Evolutionary conservation across 2,888 invertebrate species (phyloP).

Genomic region (Caenorhabditis imperialis): DNA sequence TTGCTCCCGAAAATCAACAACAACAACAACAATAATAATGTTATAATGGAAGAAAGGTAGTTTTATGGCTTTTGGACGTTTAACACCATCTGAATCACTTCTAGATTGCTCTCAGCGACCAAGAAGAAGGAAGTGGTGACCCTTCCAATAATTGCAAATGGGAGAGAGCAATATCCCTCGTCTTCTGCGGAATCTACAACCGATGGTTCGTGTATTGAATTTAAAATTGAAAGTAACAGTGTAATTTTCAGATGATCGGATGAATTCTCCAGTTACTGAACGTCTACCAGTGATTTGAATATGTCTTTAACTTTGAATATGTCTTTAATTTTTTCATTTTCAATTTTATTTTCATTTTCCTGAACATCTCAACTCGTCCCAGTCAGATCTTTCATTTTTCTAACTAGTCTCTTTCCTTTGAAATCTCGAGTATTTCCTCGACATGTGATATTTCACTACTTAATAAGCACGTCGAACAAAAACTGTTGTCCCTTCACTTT

Average conservation of each 20-base stretch:
- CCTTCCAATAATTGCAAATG: slow-evolving; percentile 45
- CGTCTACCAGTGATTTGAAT: slow-evolving; percentile 36
- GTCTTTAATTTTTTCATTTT: background rate
- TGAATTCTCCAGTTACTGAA: slow-evolving; percentile 37
- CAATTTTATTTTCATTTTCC: background rate
- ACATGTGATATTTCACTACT: slow-evolving; percentile 21
- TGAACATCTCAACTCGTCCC: background rate
- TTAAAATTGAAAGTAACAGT: background rate
- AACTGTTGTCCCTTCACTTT: background rate
- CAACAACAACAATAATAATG: slow-evolving; percentile 46
- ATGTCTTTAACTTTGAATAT: background rate
- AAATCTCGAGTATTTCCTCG: slow-evolving; percentile 29
- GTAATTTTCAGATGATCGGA: slow-evolving; percentile 30
- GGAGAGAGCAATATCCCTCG: slow-evolving; percentile 33
- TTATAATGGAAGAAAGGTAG: slow-evolving; percentile 29
- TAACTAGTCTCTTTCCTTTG: slow-evolving; percentile 33
- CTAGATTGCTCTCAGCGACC: slow-evolving; percentile 19
- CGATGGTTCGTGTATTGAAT: slow-evolving; percentile 10
- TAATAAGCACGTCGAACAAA: slow-evolving; percentile 25
- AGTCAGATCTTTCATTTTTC: slow-evolving; percentile 24
- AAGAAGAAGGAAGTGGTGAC: slow-evolving; percentile 29
- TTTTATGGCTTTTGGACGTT: no score
- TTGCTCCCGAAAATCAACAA: slow-evolving; percentile 65
- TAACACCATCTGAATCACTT: background rate
- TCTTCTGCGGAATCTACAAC: slow-evolving; percentile 35